phyloP scores from a whole-genome alignment of 2,797 vertebrate species.

The Protosalanx chinensis region DNA sequence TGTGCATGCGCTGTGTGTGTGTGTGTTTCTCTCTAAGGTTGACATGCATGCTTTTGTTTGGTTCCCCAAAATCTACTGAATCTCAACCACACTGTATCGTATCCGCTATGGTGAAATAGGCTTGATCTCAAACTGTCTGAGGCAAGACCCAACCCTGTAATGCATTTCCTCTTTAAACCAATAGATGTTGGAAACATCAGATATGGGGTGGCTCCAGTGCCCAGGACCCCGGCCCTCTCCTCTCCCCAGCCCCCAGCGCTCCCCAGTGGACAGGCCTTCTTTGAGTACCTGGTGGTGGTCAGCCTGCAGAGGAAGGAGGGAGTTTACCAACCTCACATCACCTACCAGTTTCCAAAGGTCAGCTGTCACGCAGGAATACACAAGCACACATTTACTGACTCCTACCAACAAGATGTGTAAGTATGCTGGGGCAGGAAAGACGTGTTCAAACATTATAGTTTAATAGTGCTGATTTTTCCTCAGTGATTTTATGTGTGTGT shows the following conservation, averaged over 20 bases:
- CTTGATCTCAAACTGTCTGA: too few relatives aligned
- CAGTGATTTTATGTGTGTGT: neutral
- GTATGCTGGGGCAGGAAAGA: neutral
- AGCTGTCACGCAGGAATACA: constrained; percentile 26
- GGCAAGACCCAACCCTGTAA: too few relatives aligned
- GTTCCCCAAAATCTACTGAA: too few relatives aligned
- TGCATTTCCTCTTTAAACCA: neutral
- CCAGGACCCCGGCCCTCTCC: neutral
- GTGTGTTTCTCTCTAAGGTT: too few relatives aligned
- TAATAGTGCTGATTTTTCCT: neutral
- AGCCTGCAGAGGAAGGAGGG: constrained; percentile 66
- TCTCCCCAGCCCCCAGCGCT: neutral
- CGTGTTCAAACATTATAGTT: neutral
- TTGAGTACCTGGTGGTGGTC: constrained; percentile 83
- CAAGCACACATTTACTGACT: neutral
- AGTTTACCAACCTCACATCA: constrained; percentile 76
- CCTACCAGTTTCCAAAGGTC: constrained; percentile 85
- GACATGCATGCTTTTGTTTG: too few relatives aligned
- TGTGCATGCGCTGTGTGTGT: neutral
- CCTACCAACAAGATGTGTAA: neutral
- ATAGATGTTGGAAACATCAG: neutral
- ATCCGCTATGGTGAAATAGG: too few relatives aligned
- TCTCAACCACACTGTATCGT: too few relatives aligned
- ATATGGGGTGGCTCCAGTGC: neutral
- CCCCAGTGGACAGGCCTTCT: constrained; percentile 72